Evolutionary conservation across 2,113 vertebrate genomes (phyloP).

Genomic region (Oplegnathus fasciatus): DNA sequence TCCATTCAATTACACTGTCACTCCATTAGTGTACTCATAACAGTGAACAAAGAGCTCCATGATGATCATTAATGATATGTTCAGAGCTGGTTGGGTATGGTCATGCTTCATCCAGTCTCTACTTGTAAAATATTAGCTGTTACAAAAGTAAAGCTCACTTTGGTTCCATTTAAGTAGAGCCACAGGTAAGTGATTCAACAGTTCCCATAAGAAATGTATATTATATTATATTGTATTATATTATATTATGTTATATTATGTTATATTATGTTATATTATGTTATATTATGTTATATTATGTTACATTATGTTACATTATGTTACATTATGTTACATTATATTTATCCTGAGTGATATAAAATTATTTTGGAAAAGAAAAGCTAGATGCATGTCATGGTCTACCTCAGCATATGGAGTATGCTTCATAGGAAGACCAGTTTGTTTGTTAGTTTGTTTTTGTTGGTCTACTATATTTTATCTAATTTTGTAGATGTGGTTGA

Average conservation of each 20-base stretch:
- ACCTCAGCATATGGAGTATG: neutral
- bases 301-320: slow-evolving; percentile 37
- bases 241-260: too few relatives aligned
- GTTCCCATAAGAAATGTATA: neutral
- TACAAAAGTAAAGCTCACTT: slow-evolving; percentile 23
- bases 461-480: neutral
- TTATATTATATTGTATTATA: slow-evolving; percentile 30
- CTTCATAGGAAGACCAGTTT: neutral
- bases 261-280: too few relatives aligned
- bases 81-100: slow-evolving; percentile 48
- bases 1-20: slow-evolving; percentile 81
- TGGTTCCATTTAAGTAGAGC: slow-evolving; percentile 8
- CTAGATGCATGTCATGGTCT: neutral
- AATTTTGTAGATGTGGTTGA: neutral
- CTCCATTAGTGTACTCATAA: slow-evolving; percentile 82
- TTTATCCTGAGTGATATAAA: neutral
- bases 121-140: slow-evolving; percentile 35
- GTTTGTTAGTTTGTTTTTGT: neutral
- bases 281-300: slow-evolving; percentile 20
- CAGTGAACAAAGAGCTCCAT: slow-evolving; percentile 75
- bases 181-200: slow-evolving; percentile 19
- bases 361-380: neutral
- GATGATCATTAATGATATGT: slow-evolving; percentile 81
- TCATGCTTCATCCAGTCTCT: slow-evolving; percentile 58
- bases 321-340: slow-evolving; percentile 13